Percentiles rank a stretch among this genome's conserved stretches.
phyloP scores from a whole-genome alignment of 2,797 vertebrate species.

The Dromococcyx pavoninus region DNA sequence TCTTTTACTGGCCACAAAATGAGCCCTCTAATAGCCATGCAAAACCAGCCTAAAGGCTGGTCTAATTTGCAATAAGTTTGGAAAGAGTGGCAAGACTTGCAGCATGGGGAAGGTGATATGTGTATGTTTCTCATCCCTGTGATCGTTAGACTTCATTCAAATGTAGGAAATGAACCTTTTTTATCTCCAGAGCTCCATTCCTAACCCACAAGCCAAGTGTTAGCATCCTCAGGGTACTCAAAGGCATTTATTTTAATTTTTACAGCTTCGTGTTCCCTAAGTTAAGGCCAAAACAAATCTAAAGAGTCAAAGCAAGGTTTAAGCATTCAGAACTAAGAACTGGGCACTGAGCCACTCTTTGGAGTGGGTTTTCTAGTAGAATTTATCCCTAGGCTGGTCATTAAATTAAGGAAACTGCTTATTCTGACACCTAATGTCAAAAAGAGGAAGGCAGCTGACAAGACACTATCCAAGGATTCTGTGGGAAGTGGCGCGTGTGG shows the following conservation, averaged over 20 bases:
- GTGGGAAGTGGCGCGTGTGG: not conserved
- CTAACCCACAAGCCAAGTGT: not conserved
- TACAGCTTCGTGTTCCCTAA: not conserved
- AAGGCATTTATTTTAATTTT: not conserved
- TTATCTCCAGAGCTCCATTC: not conserved
- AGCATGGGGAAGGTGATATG: not conserved
- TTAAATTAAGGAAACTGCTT: slow-evolving; percentile 4
- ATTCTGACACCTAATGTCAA: not conserved
- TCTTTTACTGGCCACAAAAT: not conserved
- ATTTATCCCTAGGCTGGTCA: not conserved
- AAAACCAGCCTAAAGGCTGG: not conserved
- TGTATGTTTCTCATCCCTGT: not conserved
- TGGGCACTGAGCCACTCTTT: not conserved
- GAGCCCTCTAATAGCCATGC: not conserved
- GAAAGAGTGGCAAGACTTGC: not conserved
- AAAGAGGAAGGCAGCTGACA: not conserved
- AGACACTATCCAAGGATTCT: not conserved
- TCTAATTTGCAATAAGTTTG: not conserved
- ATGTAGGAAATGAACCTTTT: not conserved
- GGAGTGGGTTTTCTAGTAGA: not conserved
- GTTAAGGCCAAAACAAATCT: not conserved
- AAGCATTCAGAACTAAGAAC: not conserved
- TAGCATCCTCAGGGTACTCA: not conserved
- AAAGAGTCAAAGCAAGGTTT: not conserved
- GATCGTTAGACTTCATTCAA: not conserved